phyloP scores from a whole-genome alignment of 2,888 invertebrate species.

The Lutraria lutraria region DNA sequence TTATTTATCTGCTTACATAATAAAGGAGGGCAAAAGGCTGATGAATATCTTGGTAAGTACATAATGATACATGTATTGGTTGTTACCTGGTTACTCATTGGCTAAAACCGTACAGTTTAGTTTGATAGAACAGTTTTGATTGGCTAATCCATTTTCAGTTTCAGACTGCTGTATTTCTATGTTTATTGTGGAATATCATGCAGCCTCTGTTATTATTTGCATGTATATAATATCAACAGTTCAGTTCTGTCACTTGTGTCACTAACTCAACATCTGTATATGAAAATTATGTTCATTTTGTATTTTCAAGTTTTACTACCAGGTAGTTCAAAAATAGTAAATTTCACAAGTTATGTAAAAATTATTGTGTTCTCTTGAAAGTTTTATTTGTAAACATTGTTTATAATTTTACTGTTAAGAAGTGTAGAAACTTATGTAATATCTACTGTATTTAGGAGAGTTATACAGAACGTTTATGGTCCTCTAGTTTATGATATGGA shows the following conservation, averaged over 20 bases:
- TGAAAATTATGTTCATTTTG: neutral
- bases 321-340: neutral
- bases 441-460: no score
- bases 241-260: neutral
- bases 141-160: constrained; percentile 35
- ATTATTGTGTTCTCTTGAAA: no score
- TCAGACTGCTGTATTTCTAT: constrained; percentile 23
- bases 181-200: neutral
- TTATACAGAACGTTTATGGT: no score
- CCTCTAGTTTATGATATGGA: no score
- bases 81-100: constrained; percentile 56
- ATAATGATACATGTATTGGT: constrained; percentile 54
- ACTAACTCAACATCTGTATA: neutral
- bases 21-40: constrained; percentile 60
- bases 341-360: neutral
- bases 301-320: neutral
- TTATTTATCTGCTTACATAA: constrained; percentile 40
- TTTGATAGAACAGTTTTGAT: constrained; percentile 36
- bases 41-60: constrained; percentile 74
- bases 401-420: no score
- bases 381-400: no score
- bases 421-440: no score
- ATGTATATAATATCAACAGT: neutral
- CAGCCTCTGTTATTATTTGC: neutral
- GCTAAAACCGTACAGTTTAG: constrained; percentile 40